Percentiles rank a stretch among this genome's conserved stretches.
These are phyloP conservation scores for Oreochromis spilurus DNA, from an alignment of 2,113 vertebrate species.

Conservation along the genomic window DNA sequence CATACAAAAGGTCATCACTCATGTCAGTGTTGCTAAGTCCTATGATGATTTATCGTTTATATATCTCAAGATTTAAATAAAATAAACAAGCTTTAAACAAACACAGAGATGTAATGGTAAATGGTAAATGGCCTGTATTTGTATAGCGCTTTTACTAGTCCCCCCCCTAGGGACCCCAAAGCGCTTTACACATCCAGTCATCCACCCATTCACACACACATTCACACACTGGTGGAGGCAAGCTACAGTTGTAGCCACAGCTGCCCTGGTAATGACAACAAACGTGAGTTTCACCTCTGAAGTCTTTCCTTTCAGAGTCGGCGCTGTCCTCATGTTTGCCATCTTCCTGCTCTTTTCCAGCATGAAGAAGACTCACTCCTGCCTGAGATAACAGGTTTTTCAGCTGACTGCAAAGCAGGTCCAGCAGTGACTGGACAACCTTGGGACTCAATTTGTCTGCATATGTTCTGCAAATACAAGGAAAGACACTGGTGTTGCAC, in stretches of 20 bases:
- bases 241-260: too few species aligned
- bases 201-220: too few species aligned
- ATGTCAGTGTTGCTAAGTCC: not conserved
- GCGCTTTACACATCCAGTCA: too few species aligned
- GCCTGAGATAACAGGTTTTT: conserved; percentile 93
- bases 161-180: too few species aligned
- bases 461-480: conserved; percentile 78
- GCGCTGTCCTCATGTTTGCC: conserved; percentile 73
- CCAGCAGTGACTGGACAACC: conserved; percentile 92
- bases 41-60: not conserved
- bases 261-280: not conserved
- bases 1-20: not conserved
- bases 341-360: conserved; percentile 77
- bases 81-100: not conserved
- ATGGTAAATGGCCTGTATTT: too few species aligned
- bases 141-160: too few species aligned
- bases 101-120: not conserved
- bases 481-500: not conserved
- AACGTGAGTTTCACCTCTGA: conserved; percentile 68
- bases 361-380: conserved; percentile 79
- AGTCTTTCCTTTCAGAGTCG: conserved; percentile 87
- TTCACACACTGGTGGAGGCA: too few species aligned
- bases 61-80: fast-evolving
- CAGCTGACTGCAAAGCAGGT: conserved; percentile 94
- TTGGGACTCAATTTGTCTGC: conserved; percentile 93